Base-by-base conservation (phyloP, 2,797 vertebrate genomes). In the Sus cebifrons region DNA sequence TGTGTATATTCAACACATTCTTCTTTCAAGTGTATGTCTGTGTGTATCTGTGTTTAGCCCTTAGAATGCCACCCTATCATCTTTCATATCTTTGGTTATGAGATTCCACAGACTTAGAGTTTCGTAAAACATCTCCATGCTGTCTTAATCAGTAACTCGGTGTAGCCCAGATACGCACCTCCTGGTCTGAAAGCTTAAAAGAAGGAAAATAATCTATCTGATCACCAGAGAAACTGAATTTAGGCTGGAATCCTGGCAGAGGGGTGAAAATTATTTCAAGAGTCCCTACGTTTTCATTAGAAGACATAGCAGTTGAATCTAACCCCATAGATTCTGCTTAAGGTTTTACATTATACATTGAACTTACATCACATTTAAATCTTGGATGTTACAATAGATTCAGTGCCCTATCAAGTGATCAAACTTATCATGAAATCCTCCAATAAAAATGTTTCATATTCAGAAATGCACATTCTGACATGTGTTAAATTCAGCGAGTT, bases 321-420 rank as follows among this genome's bases (percentile, higher is more conserved):
- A 96, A 77, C 58, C 21, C 87, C 95, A 52, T 85, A 93, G 73
- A 73, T 78, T 96, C 68, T 65, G n/a, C 65, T 44, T 89, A 79
- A 84, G 77, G 11, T 75, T 97, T 96, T 95, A 93, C 67, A 62
- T 75, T 90, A 60, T 95, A 93, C 67, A 62, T 71, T 90, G 65
- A 89, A 15, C n/a, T 96, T 67, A 77, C 11, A 3, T 90, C 91
- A 95, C 65, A 81, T 44, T 84, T 86, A 92, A 75, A 95, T 71
- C 73, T 89, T 77, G 62, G 8, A 71, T 92, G 40, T 64, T 88
- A 70, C 73, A 16, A 70, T 58, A 89, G n/a, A 75, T 20, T 58
- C 64, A 91, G n/a, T 89, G 60, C 14, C 18, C 40, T 49, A 27
- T 13, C 73, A 44, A 67, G 16, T 82, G 49, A 58, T 74, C 49